A percentile compares a stretch with the other conserved stretches of the same genome.
These are phyloP conservation scores for Dasypolia templi DNA, from an alignment of 2,888 invertebrate species.

Conservation along the genomic window DNA sequence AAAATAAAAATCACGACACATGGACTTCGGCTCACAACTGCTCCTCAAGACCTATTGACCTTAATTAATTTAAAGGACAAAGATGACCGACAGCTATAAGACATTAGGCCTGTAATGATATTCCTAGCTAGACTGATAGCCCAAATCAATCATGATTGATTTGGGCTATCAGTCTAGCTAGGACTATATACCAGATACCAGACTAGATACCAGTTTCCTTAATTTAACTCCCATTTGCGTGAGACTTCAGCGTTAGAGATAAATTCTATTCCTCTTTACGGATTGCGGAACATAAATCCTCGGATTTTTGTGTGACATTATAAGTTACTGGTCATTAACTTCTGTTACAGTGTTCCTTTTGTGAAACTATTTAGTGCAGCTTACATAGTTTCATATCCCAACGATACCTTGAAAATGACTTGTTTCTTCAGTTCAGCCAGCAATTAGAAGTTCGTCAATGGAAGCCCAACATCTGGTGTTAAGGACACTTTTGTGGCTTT, in stretches of 20 bases:
- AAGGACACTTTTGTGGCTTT: neutral
- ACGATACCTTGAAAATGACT: neutral
- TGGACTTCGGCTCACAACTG: neutral
- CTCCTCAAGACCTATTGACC: neutral
- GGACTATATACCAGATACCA: no score
- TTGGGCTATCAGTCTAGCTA: no score
- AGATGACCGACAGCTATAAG: constrained; percentile 11
- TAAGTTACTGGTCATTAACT: neutral
- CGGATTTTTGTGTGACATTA: constrained; percentile 4
- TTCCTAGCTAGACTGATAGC: constrained; percentile 19
- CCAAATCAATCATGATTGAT: constrained; percentile 46
- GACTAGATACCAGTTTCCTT: constrained; percentile 63
- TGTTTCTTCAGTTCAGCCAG: neutral
- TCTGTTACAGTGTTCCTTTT: neutral
- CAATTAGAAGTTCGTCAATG: neutral
- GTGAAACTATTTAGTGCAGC: neutral
- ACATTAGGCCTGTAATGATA: constrained; percentile 25
- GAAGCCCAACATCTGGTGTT: neutral
- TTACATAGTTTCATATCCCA: neutral
- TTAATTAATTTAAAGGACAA: constrained; percentile 12
- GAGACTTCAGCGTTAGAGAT: constrained; percentile 41
- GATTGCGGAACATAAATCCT: constrained; percentile 40
- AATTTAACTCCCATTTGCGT: constrained; percentile 58
- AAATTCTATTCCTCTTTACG: constrained; percentile 36
- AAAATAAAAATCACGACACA: neutral